Evolutionary conservation across 2,113 vertebrate genomes (phyloP).

Genomic region (Cromileptes altivelis): DNA sequence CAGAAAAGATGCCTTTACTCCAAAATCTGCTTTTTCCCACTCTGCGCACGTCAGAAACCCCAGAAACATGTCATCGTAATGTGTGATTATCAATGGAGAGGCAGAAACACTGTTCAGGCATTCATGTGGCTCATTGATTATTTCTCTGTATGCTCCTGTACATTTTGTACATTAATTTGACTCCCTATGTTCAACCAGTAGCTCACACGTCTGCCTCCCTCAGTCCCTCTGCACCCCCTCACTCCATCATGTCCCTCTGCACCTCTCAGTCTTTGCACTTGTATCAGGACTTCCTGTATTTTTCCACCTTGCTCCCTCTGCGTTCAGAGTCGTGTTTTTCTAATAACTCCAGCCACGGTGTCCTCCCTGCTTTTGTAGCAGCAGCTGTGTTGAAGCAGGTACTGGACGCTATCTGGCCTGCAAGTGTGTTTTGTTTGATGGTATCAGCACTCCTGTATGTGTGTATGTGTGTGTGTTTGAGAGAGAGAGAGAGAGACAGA

Average conservation of each 20-base stretch:
- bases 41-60: slow-evolving; percentile 7
- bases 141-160: not conserved
- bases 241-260: slow-evolving; percentile 27
- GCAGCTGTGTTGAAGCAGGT: slow-evolving; percentile 83
- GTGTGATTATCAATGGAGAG: not conserved
- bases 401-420: slow-evolving; percentile 74
- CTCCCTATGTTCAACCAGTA: not conserved
- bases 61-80: not conserved
- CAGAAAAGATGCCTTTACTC: slow-evolving; percentile 55
- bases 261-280: slow-evolving; percentile 60
- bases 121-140: not conserved
- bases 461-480: slow-evolving; percentile 15
- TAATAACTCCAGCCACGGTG: slow-evolving; percentile 72
- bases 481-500: slow-evolving; percentile 27
- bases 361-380: slow-evolving; percentile 79
- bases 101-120: not conserved
- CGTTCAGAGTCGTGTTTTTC: slow-evolving; percentile 74
- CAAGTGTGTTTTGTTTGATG: slow-evolving; percentile 77
- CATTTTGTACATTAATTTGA: slow-evolving; percentile 13
- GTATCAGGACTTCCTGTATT: slow-evolving; percentile 86
- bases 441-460: slow-evolving; percentile 65
- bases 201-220: not conserved
- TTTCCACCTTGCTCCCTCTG: slow-evolving; percentile 83
- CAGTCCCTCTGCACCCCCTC: not conserved
- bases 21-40: slow-evolving; percentile 36